Conservation (phyloP, 2,797 vertebrate genomes). For the Glyptemys insculpta region DNA sequence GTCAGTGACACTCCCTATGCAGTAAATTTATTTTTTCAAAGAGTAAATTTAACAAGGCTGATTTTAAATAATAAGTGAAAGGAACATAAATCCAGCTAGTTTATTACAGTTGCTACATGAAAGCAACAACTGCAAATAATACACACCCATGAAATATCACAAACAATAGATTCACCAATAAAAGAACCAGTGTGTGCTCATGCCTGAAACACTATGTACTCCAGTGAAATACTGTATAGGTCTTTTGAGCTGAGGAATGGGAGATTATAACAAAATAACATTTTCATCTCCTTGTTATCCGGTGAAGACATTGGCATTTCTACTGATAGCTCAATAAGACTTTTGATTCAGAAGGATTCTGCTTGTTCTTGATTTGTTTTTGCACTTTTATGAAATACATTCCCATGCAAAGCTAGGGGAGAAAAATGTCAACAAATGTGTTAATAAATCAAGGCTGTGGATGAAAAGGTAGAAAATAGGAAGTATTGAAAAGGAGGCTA, state of each 20-base stretch:
- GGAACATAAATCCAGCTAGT: conserved; percentile 40
- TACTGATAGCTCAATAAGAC: not conserved
- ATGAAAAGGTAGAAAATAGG: not conserved
- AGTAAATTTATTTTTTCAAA: conserved; percentile 19
- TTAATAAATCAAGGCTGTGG: conserved; percentile 1
- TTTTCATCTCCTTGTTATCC: not conserved
- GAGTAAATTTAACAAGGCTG: conserved; percentile 13
- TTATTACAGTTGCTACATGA: conserved; percentile 53
- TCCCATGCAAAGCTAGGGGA: not conserved
- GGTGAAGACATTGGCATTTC: not conserved
- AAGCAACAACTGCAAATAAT: conserved; percentile 62
- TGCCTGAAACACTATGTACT: not conserved
- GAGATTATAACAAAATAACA: not conserved
- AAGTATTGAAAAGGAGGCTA: not conserved
- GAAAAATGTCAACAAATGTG: not conserved
- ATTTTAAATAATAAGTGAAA: conserved; percentile 53
- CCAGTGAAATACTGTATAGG: not conserved
- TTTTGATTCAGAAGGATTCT: conserved; percentile 8
- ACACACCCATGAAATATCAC: conserved; percentile 30
- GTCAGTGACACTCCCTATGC: not conserved
- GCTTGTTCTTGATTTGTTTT: not conserved
- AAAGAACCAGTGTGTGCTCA: not conserved
- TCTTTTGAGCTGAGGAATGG: not conserved
- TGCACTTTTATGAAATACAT: not conserved
- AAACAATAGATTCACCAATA: conserved; percentile 10